These are phyloP conservation scores for Nannoperca australis DNA, from an alignment of 2,797 vertebrate species.

Conservation along the genomic window DNA sequence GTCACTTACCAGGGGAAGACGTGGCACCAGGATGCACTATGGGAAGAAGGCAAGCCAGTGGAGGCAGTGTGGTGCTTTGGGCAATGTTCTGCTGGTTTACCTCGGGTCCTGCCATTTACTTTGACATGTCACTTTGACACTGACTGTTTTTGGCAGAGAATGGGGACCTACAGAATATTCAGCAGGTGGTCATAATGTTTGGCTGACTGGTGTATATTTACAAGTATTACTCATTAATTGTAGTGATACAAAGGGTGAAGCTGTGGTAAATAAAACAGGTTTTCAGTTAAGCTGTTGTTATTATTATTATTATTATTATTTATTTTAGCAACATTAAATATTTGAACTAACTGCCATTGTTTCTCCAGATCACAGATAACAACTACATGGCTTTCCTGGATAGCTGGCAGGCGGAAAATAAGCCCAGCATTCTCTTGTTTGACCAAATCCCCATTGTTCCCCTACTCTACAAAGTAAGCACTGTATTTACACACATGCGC, in stretches of 20 bases:
- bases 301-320: not conserved
- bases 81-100: too few species aligned
- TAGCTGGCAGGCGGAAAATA: constrained; percentile 93
- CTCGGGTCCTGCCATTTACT: too few species aligned
- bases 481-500: not conserved
- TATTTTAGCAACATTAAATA: not conserved
- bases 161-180: too few species aligned
- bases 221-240: not conserved
- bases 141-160: too few species aligned
- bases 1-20: too few species aligned
- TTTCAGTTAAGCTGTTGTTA: not conserved
- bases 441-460: constrained; percentile 88
- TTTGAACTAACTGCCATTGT: not conserved
- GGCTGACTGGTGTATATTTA: not conserved
- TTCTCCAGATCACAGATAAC: constrained; percentile 90
- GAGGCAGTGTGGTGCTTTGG: too few species aligned
- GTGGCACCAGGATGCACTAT: too few species aligned
- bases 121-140: too few species aligned
- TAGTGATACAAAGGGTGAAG: not conserved
- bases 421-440: constrained; percentile 92
- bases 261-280: not conserved
- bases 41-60: too few species aligned
- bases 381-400: constrained; percentile 91
- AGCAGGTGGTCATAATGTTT: too few species aligned
- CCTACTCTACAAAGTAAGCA: constrained; percentile 91